Evolutionary conservation across 1,140 invertebrate species (phyloP).

Genomic region (Chrysopa pallens): DNA sequence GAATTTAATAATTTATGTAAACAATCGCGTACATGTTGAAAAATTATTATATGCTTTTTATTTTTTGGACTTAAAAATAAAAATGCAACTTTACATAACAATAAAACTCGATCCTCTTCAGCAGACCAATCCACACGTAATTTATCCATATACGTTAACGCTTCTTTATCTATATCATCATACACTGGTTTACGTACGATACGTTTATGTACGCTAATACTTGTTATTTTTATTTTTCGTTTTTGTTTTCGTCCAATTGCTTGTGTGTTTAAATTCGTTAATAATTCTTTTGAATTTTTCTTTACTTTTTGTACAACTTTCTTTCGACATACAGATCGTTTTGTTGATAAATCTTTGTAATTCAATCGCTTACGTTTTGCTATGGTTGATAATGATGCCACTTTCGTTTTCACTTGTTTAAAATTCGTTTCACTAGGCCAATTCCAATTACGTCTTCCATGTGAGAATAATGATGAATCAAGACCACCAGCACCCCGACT

Average conservation of each 20-base stretch:
- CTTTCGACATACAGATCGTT: conserved; percentile 9
- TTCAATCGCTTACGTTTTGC: conserved; percentile 17
- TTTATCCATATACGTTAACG: conserved; percentile 42
- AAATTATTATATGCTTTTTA: conserved; percentile 25
- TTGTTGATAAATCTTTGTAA: conserved; percentile 13
- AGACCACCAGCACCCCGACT: conserved; percentile 49
- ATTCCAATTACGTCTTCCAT: conserved; percentile 52
- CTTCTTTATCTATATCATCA: conserved; percentile 47
- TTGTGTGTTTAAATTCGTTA: not conserved
- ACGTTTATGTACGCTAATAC: conserved; percentile 8
- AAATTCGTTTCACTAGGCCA: conserved; percentile 14
- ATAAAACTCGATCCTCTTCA: conserved; percentile 41
- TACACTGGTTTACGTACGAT: conserved; percentile 22
- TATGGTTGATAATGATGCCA: conserved; percentile 8
- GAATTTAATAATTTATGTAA: conserved; percentile 34
- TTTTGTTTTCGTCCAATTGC: not conserved
- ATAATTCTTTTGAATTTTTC: not conserved
- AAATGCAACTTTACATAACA: conserved; percentile 47
- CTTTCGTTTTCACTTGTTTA: conserved; percentile 1
- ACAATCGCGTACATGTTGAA: conserved; percentile 37
- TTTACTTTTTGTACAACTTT: conserved; percentile 6
- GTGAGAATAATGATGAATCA: conserved; percentile 47
- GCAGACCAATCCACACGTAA: conserved; percentile 39
- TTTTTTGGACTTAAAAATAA: conserved; percentile 37
- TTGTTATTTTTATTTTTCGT: no score